Conservation (phyloP, 92 coral and sea anemone species). For the Porites evermanni region DNA sequence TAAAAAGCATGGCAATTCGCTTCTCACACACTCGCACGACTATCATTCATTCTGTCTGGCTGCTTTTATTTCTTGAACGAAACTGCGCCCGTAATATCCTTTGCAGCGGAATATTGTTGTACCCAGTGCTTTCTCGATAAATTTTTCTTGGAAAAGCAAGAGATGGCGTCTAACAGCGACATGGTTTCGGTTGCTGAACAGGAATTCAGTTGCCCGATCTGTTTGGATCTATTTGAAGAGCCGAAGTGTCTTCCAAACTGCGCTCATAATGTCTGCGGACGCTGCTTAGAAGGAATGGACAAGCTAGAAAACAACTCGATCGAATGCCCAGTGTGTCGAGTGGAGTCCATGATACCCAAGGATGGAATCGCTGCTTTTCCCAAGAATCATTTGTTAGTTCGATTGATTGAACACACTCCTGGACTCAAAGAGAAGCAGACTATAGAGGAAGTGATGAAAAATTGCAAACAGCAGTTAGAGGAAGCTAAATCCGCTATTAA, state of each 20-base stretch:
- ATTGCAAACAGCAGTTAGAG: slow-evolving; percentile 37
- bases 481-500: slow-evolving; percentile 28
- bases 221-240: slow-evolving; percentile 68
- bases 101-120: background rate
- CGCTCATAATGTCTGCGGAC: slow-evolving; percentile 66
- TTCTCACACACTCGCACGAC: too few species aligned
- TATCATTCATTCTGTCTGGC: too few species aligned
- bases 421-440: slow-evolving; percentile 62
- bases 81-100: background rate
- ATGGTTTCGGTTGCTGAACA: slow-evolving; percentile 37
- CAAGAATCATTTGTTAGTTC: slow-evolving; percentile 53
- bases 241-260: slow-evolving; percentile 73
- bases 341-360: slow-evolving; percentile 36
- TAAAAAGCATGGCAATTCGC: too few species aligned
- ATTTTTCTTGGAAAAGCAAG: background rate
- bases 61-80: background rate
- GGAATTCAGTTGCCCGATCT: slow-evolving; percentile 71
- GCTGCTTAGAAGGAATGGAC: slow-evolving; percentile 44
- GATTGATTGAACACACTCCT: slow-evolving; percentile 59
- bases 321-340: slow-evolving; percentile 64
- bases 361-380: slow-evolving; percentile 58
- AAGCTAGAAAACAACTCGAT: background rate
- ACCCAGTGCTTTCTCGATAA: too few species aligned
- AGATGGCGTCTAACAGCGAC: background rate
- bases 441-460: slow-evolving; percentile 32